These are phyloP conservation scores for Psittacula echo DNA, from an alignment of 2,797 vertebrate genomes.

Conservation along the genomic window DNA sequence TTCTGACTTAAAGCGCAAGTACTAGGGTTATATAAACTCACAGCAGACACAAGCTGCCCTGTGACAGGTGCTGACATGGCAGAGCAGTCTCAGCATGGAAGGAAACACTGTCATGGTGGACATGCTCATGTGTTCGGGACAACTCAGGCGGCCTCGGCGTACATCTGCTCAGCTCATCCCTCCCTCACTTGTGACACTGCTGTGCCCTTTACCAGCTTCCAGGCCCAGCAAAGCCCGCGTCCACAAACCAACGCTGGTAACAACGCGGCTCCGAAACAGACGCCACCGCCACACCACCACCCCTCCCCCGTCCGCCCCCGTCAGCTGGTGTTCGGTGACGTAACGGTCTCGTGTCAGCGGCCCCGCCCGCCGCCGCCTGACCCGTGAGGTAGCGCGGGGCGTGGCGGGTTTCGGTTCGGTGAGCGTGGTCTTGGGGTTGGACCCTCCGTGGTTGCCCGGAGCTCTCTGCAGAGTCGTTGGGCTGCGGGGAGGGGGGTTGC, in stretches of 20 bases:
- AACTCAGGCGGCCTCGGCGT: fast-evolving
- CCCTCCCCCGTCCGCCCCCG: too few species aligned
- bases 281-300: background rate
- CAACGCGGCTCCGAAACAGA: background rate
- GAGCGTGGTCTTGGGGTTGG: fast-evolving
- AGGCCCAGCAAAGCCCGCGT: background rate
- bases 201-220: background rate
- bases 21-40: background rate
- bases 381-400: background rate
- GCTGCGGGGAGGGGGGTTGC: background rate
- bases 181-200: fast-evolving
- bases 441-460: fast-evolving
- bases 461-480: background rate
- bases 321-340: background rate
- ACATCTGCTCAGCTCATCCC: background rate
- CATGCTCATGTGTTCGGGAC: fast-evolving
- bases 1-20: background rate
- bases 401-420: fast-evolving
- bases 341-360: background rate
- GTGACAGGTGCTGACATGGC: fast-evolving
- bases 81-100: background rate
- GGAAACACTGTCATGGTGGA: fast-evolving
- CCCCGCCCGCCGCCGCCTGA: background rate
- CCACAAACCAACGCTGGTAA: background rate
- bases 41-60: background rate